Evolutionary conservation across 1,140 invertebrate genomes (phyloP).

Genomic region (Bombus balteatus): DNA sequence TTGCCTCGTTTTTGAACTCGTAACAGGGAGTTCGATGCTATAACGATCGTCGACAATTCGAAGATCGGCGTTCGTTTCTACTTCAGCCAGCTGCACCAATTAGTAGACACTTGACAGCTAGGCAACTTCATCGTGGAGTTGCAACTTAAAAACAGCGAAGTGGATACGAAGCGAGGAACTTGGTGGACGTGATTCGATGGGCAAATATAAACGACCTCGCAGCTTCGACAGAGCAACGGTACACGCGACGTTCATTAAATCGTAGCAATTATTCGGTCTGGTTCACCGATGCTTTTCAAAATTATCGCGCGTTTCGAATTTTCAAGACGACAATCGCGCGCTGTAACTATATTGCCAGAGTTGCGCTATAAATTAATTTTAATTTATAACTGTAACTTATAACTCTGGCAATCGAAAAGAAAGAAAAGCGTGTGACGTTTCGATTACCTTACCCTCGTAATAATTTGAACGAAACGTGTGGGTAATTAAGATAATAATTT

Average conservation of each 20-base stretch:
- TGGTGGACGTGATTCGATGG: constrained; percentile 13
- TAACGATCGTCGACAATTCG: constrained; percentile 16
- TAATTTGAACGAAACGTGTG: not conserved
- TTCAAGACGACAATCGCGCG: not conserved
- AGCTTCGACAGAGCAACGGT: constrained; percentile 10
- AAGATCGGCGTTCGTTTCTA: constrained; percentile 10
- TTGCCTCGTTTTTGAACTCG: not conserved
- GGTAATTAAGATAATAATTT: too few species aligned
- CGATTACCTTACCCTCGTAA: not conserved
- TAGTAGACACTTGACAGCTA: constrained; percentile 40
- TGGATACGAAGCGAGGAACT: constrained; percentile 26
- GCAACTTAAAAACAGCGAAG: constrained; percentile 41
- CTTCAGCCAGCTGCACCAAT: constrained; percentile 33
- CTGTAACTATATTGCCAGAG: too few species aligned
- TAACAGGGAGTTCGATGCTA: constrained; percentile 5
- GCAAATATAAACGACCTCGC: constrained; percentile 32
- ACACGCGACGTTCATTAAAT: constrained; percentile 31
- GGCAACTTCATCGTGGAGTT: constrained; percentile 20
- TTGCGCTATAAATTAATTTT: not conserved
- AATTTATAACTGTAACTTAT: too few species aligned
- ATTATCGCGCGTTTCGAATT: constrained; percentile 19
- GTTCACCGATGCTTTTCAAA: constrained; percentile 27
- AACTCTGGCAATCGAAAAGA: not conserved
- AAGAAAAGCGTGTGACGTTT: not conserved
- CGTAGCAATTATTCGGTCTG: constrained; percentile 38